phyloP scores from a whole-genome alignment of 1,140 invertebrate species.

The Drosophila pseudoananassae region DNA sequence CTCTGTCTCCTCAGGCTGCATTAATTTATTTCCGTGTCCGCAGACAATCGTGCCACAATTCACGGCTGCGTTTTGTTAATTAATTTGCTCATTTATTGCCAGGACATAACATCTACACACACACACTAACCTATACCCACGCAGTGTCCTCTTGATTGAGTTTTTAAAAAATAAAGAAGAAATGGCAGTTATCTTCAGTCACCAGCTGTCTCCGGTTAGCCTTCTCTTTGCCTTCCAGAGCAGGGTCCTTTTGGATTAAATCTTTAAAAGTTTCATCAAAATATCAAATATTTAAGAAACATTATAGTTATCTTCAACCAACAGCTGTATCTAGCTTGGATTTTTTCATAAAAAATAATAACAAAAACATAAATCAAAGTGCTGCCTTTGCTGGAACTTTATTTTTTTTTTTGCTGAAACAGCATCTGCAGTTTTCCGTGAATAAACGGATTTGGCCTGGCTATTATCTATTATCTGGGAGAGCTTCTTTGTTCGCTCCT shows the following conservation, averaged over 20 bases:
- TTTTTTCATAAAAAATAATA: constrained; percentile 70
- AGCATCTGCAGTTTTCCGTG: constrained; percentile 70
- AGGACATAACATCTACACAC: constrained; percentile 7
- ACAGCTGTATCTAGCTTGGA: not conserved
- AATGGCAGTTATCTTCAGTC: constrained; percentile 52
- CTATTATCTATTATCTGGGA: constrained; percentile 58
- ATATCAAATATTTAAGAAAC: constrained; percentile 42
- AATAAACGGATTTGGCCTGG: constrained; percentile 52
- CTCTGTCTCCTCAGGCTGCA: constrained; percentile 40
- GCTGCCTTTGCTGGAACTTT: constrained; percentile 24
- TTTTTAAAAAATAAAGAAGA: constrained; percentile 32
- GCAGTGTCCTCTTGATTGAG: constrained; percentile 58
- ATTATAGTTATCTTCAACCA: constrained; percentile 17
- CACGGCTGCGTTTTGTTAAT: constrained; percentile 74
- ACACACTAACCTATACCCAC: not conserved
- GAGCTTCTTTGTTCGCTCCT: constrained; percentile 44
- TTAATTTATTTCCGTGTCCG: constrained; percentile 72
- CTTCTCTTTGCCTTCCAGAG: not conserved
- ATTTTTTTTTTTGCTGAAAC: constrained; percentile 55
- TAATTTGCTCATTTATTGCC: constrained; percentile 79
- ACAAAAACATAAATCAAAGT: constrained; percentile 76
- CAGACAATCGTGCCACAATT: constrained; percentile 74
- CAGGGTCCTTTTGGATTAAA: not conserved
- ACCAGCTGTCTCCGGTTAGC: constrained; percentile 37
- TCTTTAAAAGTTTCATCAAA: not conserved